Conservation (phyloP, 92 coral and sea anemone genomes). For the Porites lobata region DNA sequence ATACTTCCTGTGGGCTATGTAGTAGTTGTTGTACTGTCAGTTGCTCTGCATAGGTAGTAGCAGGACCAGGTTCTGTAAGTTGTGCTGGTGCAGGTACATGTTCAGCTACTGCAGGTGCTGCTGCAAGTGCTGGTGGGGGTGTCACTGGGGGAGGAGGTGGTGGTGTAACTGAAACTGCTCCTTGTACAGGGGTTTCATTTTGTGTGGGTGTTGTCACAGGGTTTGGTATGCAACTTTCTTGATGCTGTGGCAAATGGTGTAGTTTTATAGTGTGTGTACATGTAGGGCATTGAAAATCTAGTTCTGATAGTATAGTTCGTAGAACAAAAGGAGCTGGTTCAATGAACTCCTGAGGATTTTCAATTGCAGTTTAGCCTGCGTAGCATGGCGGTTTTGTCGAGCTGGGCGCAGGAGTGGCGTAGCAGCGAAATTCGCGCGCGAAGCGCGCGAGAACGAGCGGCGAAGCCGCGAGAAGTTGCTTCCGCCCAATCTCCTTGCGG, state of each 20-base stretch:
- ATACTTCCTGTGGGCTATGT: constrained; percentile 25
- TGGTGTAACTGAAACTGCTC: background rate
- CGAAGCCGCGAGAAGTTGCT: too few relatives aligned
- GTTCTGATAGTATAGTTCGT: constrained; percentile 46
- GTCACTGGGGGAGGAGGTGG: background rate
- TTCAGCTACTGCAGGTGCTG: background rate
- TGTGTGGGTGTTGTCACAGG: background rate
- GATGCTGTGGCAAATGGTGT: constrained; percentile 23
- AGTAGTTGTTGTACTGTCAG: constrained; percentile 31
- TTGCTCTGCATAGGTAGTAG: constrained; percentile 8
- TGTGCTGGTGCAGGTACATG: background rate
- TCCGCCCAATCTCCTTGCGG: too few relatives aligned
- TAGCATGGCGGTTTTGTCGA: too few relatives aligned
- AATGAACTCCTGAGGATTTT: constrained; percentile 31
- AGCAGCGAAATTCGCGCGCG: too few relatives aligned
- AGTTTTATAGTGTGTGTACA: constrained; percentile 38
- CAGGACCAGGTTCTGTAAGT: constrained; percentile 10
- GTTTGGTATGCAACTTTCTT: background rate
- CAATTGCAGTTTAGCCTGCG: background rate
- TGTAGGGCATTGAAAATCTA: constrained; percentile 42
- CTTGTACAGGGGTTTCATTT: background rate
- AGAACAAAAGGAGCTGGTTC: constrained; percentile 55
- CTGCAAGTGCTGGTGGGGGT: background rate
- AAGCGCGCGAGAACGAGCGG: too few relatives aligned
- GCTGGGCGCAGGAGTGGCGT: too few relatives aligned